Percentiles rank a stretch among this genome's conserved stretches.
phyloP scores from a whole-genome alignment of 2,888 invertebrate genomes.

The Cataglyphis albicans region DNA sequence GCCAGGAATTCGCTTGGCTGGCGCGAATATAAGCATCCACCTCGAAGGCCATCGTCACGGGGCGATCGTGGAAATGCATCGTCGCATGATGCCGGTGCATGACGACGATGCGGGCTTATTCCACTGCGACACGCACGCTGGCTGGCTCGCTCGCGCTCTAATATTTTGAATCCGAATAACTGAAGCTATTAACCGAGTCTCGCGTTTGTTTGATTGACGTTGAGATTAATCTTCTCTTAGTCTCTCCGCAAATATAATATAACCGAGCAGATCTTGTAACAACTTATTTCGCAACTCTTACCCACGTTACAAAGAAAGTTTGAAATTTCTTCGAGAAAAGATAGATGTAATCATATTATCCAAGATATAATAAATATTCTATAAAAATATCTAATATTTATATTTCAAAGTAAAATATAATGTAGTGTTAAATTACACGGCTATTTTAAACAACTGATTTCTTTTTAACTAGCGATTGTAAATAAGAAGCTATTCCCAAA shows the following conservation, averaged over 20 bases:
- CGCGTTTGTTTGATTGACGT: background rate
- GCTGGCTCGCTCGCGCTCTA: background rate
- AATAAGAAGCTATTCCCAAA: conserved; percentile 24
- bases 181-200: background rate
- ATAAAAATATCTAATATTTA: background rate
- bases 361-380: background rate
- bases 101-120: conserved; percentile 66
- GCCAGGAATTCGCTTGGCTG: conserved; percentile 76
- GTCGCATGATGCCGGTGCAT: conserved; percentile 62
- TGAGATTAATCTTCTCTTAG: conserved; percentile 2
- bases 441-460: background rate
- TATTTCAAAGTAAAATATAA: background rate
- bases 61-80: conserved; percentile 70
- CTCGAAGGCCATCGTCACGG: conserved; percentile 55
- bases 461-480: background rate
- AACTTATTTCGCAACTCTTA: background rate
- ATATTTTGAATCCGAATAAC: conserved; percentile 20
- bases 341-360: background rate
- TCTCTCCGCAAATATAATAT: background rate
- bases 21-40: conserved; percentile 60
- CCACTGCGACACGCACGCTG: conserved; percentile 40
- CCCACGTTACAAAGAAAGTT: background rate
- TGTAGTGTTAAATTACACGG: background rate
- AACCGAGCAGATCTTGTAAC: background rate
- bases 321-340: background rate